A percentile compares a stretch with the other conserved stretches of the same genome.
phyloP scores from a whole-genome alignment of 2,113 vertebrate genomes.

The Gymnorhina tibicen region DNA sequence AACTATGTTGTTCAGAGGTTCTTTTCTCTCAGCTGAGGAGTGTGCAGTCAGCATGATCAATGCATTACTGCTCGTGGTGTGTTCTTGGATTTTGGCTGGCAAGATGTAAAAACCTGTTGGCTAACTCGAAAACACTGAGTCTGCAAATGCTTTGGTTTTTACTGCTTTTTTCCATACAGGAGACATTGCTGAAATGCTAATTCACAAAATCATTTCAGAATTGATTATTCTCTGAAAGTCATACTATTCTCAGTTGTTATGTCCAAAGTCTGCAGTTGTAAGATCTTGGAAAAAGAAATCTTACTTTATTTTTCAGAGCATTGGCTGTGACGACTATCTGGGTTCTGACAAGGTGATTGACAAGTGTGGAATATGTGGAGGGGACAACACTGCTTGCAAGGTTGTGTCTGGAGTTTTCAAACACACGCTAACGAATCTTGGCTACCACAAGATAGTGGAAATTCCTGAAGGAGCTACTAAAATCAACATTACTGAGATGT shows the following conservation, averaged over 20 bases:
- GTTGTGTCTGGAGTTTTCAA: conserved; percentile 91
- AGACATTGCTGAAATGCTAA: neutral
- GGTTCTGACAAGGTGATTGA: conserved; percentile 89
- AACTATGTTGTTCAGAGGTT: neutral
- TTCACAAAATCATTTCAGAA: neutral
- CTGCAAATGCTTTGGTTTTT: neutral
- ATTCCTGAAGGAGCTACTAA: conserved; percentile 96
- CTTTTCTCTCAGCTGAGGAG: neutral
- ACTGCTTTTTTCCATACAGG: neutral
- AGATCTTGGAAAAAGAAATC: neutral
- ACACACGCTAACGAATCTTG: conserved; percentile 86
- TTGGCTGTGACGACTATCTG: conserved; percentile 90
- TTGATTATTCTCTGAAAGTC: neutral
- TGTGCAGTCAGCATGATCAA: neutral
- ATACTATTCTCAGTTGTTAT: neutral
- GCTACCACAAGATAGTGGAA: conserved; percentile 95
- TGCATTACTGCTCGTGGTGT: neutral
- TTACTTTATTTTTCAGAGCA: conserved; percentile 75
- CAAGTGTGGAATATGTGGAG: conserved; percentile 91
- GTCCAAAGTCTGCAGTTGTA: neutral
- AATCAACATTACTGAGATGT: conserved; percentile 96
- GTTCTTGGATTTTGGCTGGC: neutral
- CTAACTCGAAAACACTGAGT: neutral
- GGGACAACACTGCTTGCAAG: conserved; percentile 87
- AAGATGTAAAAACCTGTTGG: neutral